phyloP scores from a whole-genome alignment of 2,888 invertebrate species.

The Anthoptus insignis region DNA sequence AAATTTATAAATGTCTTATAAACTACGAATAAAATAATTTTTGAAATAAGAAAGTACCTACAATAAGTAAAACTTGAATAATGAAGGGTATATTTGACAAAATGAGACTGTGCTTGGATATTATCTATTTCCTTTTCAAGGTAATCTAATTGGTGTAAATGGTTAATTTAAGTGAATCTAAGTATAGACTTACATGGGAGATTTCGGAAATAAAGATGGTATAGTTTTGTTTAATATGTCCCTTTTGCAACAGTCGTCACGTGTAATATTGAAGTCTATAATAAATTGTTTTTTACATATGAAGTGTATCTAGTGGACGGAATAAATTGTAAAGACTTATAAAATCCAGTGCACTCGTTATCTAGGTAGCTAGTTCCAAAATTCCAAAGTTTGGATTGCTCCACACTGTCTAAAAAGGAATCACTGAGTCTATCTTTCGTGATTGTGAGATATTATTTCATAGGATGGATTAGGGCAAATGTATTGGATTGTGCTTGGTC shows the following conservation, averaged over 20 bases:
- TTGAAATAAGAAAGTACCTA: background rate
- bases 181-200: background rate
- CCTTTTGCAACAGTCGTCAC: background rate
- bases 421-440: slow-evolving; percentile 7
- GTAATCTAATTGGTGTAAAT: background rate
- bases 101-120: background rate
- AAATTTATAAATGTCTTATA: background rate
- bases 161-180: background rate
- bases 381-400: slow-evolving; percentile 10
- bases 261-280: slow-evolving; percentile 12
- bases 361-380: slow-evolving; percentile 13
- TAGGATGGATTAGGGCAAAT: slow-evolving; percentile 17
- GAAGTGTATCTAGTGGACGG: slow-evolving; percentile 1
- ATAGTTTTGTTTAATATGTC: background rate
- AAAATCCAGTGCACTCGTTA: background rate
- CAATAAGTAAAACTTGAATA: background rate
- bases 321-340: slow-evolving; percentile 6
- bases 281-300: slow-evolving; percentile 1
- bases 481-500: slow-evolving; percentile 4
- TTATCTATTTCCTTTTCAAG: background rate
- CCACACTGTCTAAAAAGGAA: slow-evolving; percentile 7
- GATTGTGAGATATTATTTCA: slow-evolving; percentile 1
- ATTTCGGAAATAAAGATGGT: background rate
- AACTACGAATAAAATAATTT: background rate
- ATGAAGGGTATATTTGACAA: background rate